These are phyloP conservation scores for Pangasius krempfi DNA, from an alignment of 2,797 vertebrate species.

Conservation along the genomic window DNA sequence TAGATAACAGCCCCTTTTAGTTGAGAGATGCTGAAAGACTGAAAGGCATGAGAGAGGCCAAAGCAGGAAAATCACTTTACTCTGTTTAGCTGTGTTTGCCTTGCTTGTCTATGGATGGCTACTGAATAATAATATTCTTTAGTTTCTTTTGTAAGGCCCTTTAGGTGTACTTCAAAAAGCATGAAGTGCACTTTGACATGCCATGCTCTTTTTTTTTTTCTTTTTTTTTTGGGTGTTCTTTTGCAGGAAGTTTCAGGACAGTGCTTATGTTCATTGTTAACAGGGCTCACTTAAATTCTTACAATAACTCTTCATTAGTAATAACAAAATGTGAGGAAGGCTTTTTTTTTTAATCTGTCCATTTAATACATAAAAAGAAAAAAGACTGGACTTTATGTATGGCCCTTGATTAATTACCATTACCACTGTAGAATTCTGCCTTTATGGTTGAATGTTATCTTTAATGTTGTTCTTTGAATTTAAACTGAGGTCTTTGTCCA, in stretches of 20 bases:
- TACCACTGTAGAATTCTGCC: conserved; percentile 11
- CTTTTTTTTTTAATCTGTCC: background rate
- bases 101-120: conserved; percentile 69
- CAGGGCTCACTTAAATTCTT: conserved; percentile 28
- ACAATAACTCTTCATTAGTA: conserved; percentile 27
- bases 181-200: conserved; percentile 50
- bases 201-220: conserved; percentile 9
- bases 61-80: conserved; percentile 68
- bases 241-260: conserved; percentile 26
- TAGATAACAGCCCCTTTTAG: conserved; percentile 84
- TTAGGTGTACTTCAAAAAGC: conserved; percentile 53
- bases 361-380: conserved; percentile 5
- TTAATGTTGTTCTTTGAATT: background rate
- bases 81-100: conserved; percentile 73
- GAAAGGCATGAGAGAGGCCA: conserved; percentile 50
- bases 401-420: background rate
- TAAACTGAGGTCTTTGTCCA: background rate
- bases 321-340: background rate
- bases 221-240: conserved; percentile 31
- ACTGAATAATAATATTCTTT: conserved; percentile 67
- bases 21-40: conserved; percentile 52
- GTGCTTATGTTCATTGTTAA: conserved; percentile 33
- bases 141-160: conserved; percentile 63
- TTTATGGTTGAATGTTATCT: conserved; percentile 3
- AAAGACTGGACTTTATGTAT: background rate